A percentile compares a stretch with the other conserved stretches of the same genome.
Conservation (phyloP, 2,113 vertebrate genomes). For the Tachuris rubrigastra region DNA sequence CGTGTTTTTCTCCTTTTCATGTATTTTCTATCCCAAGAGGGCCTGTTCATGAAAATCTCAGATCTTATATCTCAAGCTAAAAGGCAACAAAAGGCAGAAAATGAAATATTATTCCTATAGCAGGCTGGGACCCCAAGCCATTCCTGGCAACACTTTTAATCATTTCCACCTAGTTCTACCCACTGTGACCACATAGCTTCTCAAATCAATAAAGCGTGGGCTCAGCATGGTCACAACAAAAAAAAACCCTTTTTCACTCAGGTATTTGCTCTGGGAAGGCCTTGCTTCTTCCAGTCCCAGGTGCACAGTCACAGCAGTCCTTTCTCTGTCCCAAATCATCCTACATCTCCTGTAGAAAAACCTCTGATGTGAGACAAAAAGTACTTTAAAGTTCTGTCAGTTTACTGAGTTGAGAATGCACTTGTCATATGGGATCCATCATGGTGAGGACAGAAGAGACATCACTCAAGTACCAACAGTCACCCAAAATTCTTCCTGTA, state of each 20-base stretch:
- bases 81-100: not conserved
- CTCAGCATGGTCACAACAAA: not conserved
- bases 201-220: not conserved
- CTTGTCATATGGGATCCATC: not conserved
- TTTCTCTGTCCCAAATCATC: not conserved
- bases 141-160: not conserved
- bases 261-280: not conserved
- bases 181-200: not conserved
- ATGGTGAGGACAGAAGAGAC: not conserved
- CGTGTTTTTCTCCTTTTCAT: not conserved
- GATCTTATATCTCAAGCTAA: not conserved
- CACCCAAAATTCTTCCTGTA: not conserved
- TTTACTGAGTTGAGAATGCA: not conserved
- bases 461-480: not conserved
- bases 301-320: not conserved
- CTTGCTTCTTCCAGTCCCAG: not conserved
- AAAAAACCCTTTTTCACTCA: not conserved
- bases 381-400: not conserved
- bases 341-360: not conserved
- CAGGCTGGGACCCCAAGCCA: not conserved
- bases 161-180: not conserved
- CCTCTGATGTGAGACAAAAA: not conserved
- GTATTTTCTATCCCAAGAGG: not conserved
- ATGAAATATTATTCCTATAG: not conserved
- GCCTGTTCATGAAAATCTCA: not conserved